phyloP scores from a whole-genome alignment of 2,888 invertebrate genomes.

The Melieria omissa region DNA sequence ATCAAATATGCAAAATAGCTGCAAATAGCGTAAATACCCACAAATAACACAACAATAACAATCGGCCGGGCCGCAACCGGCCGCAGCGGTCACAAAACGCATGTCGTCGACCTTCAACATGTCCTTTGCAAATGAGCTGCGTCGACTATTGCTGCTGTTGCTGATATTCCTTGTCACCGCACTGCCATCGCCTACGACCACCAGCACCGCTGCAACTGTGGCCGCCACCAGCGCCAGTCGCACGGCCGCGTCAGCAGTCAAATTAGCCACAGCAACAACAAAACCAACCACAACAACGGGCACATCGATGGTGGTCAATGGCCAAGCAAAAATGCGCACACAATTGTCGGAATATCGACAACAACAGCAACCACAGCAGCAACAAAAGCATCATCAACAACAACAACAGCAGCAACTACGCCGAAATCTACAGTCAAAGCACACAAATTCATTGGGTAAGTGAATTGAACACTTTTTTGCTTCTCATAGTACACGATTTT shows the following conservation, averaged over 20 bases:
- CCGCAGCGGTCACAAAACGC: not conserved
- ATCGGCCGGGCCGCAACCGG: not conserved
- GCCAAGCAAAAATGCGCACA: conserved; percentile 1
- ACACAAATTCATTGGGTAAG: conserved; percentile 26
- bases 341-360: conserved; percentile 3
- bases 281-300: conserved; percentile 18
- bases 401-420: conserved; percentile 11
- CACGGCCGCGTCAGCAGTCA: conserved; percentile 26
- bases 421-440: not conserved
- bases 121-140: conserved; percentile 30
- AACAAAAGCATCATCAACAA: not conserved
- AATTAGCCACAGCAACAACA: conserved; percentile 23
- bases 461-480: not conserved
- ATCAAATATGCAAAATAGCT: conserved; percentile 22
- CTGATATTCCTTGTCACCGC: conserved; percentile 32
- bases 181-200: conserved; percentile 36
- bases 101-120: conserved; percentile 17
- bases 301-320: not conserved
- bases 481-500: not conserved
- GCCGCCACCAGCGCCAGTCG: no score
- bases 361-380: conserved; percentile 18
- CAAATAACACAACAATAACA: conserved; percentile 20
- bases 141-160: conserved; percentile 32
- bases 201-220: conserved; percentile 27
- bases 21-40: conserved; percentile 16